These are phyloP conservation scores for Colinus virginianus DNA, from an alignment of 2,113 vertebrate species.

Conservation along the genomic window DNA sequence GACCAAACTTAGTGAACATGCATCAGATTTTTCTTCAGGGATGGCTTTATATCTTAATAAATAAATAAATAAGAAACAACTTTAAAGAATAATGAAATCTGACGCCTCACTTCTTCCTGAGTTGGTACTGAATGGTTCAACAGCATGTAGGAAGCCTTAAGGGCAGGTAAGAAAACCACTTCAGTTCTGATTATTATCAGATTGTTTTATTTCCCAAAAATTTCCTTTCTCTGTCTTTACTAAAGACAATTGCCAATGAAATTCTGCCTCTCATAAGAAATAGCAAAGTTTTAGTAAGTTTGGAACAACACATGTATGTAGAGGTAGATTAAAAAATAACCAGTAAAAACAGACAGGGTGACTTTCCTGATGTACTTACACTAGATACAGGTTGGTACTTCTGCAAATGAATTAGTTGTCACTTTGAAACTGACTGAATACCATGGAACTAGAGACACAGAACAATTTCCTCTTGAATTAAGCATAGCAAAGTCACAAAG, in stretches of 20 bases:
- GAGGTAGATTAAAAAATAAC: neutral
- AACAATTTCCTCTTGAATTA: constrained; percentile 24
- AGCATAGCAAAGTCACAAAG: neutral
- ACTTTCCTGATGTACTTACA: neutral
- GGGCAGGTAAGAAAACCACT: neutral
- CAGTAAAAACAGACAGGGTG: neutral
- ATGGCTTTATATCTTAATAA: neutral
- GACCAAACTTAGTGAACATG: constrained; percentile 6
- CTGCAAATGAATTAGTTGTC: neutral
- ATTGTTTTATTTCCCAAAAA: neutral
- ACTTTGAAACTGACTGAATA: neutral
- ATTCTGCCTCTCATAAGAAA: neutral
- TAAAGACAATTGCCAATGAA: neutral
- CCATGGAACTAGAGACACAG: neutral
- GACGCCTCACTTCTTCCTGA: constrained; percentile 3
- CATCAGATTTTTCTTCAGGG: neutral
- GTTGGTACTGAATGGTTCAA: neutral
- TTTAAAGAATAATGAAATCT: neutral
- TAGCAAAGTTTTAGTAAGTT: neutral
- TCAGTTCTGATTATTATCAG: constrained; percentile 22
- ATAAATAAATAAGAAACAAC: neutral
- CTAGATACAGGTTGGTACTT: neutral
- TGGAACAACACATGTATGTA: neutral
- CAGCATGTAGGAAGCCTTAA: neutral
- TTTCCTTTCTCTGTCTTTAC: neutral